A percentile compares a stretch with the other conserved stretches of the same genome.
Conservation (phyloP, 1,140 invertebrate species). For the Bombus haemorrhoidalis region DNA sequence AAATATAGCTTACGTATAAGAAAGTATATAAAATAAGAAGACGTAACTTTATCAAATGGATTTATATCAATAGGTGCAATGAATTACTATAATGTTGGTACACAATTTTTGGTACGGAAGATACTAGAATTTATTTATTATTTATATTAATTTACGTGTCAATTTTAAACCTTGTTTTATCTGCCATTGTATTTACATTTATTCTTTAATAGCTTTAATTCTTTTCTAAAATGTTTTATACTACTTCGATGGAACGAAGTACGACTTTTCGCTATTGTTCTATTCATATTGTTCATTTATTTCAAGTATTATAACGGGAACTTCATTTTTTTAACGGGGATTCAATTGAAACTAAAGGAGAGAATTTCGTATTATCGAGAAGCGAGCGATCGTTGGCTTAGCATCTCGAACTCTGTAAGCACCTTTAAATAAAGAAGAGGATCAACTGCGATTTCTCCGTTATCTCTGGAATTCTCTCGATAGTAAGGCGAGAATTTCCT, state of each 20-base stretch:
- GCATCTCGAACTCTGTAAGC: conserved; percentile 30
- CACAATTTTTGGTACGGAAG: too few species aligned
- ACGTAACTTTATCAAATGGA: neutral
- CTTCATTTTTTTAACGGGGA: neutral
- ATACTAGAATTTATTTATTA: too few species aligned
- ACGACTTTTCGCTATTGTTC: neutral
- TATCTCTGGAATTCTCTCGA: conserved; percentile 39
- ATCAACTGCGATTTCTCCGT: conserved; percentile 35
- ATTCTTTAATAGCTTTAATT: too few species aligned
- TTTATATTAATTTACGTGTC: too few species aligned
- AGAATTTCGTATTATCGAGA: conserved; percentile 23
- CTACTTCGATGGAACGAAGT: neutral
- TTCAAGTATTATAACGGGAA: neutral
- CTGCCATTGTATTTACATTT: too few species aligned
- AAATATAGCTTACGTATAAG: too few species aligned
- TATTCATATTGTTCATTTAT: neutral
- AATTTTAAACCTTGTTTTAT: too few species aligned
- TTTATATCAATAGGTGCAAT: too few species aligned
- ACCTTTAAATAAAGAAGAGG: conserved; percentile 58
- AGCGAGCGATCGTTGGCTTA: conserved; percentile 23
- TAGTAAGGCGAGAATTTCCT: conserved; percentile 35
- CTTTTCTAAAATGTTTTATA: neutral
- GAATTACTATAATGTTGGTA: too few species aligned
- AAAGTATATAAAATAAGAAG: too few species aligned
- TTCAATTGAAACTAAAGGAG: conserved; percentile 18